Conservation (phyloP, 2,113 vertebrate species). For the Bufo gargarizans region DNA sequence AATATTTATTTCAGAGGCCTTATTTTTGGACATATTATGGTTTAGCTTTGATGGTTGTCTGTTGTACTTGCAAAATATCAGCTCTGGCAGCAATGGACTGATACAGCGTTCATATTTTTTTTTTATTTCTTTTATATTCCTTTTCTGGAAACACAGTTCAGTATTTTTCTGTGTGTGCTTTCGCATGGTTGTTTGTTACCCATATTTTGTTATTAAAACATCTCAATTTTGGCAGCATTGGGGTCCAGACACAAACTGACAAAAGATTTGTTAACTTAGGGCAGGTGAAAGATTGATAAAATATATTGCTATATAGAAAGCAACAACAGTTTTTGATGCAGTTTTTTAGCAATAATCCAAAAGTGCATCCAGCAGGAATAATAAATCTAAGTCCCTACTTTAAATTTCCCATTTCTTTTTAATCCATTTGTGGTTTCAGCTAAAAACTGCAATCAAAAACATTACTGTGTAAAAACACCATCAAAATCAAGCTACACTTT, state of each 20-base stretch:
- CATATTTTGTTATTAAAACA: conserved; percentile 82
- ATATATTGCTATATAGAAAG: background rate
- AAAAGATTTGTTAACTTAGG: background rate
- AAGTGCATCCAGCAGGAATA: background rate
- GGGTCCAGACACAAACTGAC: conserved; percentile 25
- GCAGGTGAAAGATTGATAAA: conserved; percentile 3
- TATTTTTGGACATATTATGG: conserved; percentile 86
- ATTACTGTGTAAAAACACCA: too few relatives aligned
- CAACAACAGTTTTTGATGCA: too few relatives aligned
- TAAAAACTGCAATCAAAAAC: too few relatives aligned
- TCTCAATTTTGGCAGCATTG: conserved; percentile 76
- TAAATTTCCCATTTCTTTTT: too few relatives aligned
- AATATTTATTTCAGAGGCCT: conserved; percentile 95
- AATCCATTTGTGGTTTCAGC: too few relatives aligned
- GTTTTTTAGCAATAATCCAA: too few relatives aligned
- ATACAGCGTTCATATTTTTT: conserved; percentile 71
- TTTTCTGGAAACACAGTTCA: conserved; percentile 40
- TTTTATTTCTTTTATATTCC: conserved; percentile 70
- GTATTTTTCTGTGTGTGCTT: conserved; percentile 72
- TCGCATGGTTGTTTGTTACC: conserved; percentile 78
- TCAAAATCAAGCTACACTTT: conserved; percentile 7
- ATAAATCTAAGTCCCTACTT: too few relatives aligned
- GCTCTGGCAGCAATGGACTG: conserved; percentile 76
- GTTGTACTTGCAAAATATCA: conserved; percentile 72
- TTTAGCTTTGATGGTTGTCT: conserved; percentile 75